Evolutionary conservation across 1,140 invertebrate genomes (phyloP), one percentile per base, ranked within the genome.

Genomic region (Macrocentrus cingulum): DNA sequence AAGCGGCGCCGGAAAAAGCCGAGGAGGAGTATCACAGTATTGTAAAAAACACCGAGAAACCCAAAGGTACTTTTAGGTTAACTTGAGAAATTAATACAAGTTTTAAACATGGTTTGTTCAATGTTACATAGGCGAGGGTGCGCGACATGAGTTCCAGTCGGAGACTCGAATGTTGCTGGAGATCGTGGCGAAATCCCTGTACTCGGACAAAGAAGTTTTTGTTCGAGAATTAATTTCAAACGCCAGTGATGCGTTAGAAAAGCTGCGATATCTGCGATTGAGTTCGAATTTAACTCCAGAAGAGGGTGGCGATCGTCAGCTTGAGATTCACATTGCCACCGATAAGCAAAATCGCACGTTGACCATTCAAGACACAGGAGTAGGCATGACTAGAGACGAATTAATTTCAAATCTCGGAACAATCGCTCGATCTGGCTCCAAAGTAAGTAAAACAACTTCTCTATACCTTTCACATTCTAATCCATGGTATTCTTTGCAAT

Each of bases 151-250:
- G 77, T 98, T 99, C 75, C 93, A 98, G 75, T 96, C 97, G 0
- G 96, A 99, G 82, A 99, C 95, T 0, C 83, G 89, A 62, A 96
- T 97, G 89, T 75, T 99, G 8, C 76, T 99, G 19, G 94, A 98
- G 74, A 99, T 99, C 80, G 96, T 99, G 7, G 96, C 97, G 1
- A 91, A 93, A 70, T 98, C 95, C 1, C 80, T 99, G 8, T 99
- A 99, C 81, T 98, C 95, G 0, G 95, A 98, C 67, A 97, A 97
- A 80, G 96, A 99, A 82, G 92, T 97, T 13, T 99, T 99, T 77
- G 87, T 99, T 8, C 84, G 96, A 62, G 96, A 99, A 79, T 77
- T 99, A 1, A 93, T 98, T 55, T 98, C 95, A 3, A 99, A 99
- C 83, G 91, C 94, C 0, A 97, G 93, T 80, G 96, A 99, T 87